Conservation (phyloP, 1,140 invertebrate genomes). For the Dendrolimus punctatus region DNA sequence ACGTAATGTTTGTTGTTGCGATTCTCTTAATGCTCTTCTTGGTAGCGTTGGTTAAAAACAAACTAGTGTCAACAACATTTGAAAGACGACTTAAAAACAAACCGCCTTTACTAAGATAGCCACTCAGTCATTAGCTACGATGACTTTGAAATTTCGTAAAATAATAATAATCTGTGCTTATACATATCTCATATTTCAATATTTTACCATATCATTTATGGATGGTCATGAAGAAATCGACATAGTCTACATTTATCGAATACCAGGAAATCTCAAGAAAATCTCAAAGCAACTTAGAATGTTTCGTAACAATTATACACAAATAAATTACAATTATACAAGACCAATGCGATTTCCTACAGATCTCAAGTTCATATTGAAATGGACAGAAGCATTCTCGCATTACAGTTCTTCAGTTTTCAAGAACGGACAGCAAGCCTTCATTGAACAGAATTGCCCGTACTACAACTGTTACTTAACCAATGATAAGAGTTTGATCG, state of each 20-base stretch:
- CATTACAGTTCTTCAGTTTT: conserved; percentile 17
- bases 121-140: no score
- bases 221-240: conserved; percentile 24
- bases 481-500: conserved; percentile 26
- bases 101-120: no score
- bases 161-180: conserved; percentile 25
- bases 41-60: no score
- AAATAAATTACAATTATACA: conserved; percentile 10
- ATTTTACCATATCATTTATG: conserved; percentile 20
- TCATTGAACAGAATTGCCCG: conserved; percentile 34
- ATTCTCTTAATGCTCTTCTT: no score
- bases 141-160: conserved; percentile 4
- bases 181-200: conserved; percentile 26
- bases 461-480: conserved; percentile 42
- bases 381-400: conserved; percentile 30
- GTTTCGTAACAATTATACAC: conserved; percentile 2
- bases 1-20: no score
- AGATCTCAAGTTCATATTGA: conserved; percentile 45
- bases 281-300: conserved; percentile 5
- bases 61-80: no score
- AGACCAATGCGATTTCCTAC: conserved; percentile 26
- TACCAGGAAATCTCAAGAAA: conserved; percentile 8
- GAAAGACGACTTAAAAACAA: no score
- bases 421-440: conserved; percentile 30
- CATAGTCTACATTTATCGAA: conserved; percentile 27